phyloP scores from a whole-genome alignment of 2,797 vertebrate genomes.

The Pseudotriccus pelzelni region DNA sequence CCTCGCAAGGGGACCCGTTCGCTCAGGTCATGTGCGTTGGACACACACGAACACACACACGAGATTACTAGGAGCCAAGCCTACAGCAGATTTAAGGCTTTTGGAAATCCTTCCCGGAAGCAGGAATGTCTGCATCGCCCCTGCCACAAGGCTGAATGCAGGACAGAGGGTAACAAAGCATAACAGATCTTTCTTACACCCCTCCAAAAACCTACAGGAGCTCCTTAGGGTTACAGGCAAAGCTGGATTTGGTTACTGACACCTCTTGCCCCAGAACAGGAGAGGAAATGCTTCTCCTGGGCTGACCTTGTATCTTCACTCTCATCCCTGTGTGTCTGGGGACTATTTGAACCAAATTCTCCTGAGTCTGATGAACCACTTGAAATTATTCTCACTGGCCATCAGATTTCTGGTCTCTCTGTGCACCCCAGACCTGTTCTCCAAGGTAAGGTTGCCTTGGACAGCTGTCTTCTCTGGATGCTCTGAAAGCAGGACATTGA shows the following conservation, averaged over 20 bases:
- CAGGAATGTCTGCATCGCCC: neutral
- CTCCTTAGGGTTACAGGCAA: neutral
- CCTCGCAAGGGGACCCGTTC: neutral
- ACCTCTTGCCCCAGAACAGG: neutral
- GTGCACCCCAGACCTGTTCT: neutral
- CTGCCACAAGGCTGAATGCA: neutral
- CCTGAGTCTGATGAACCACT: neutral
- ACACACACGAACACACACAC: neutral
- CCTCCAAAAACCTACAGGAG: neutral
- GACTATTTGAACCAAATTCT: neutral
- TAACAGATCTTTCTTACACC: neutral
- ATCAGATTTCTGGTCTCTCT: neutral
- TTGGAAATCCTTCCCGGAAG: neutral
- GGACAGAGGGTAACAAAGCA: neutral
- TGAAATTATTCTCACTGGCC: neutral
- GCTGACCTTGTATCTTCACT: neutral
- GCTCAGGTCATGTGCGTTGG: neutral
- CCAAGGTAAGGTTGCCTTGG: neutral
- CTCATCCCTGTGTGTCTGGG: neutral
- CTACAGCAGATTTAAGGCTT: neutral
- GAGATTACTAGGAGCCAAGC: neutral
- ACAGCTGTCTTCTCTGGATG: neutral
- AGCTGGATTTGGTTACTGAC: neutral
- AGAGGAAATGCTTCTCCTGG: neutral
- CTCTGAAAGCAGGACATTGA: neutral